Percentiles rank a stretch among this genome's conserved stretches.
These are phyloP conservation scores for Lepus timidus DNA, from an alignment of 2,113 vertebrate species.

Conservation along the genomic window DNA sequence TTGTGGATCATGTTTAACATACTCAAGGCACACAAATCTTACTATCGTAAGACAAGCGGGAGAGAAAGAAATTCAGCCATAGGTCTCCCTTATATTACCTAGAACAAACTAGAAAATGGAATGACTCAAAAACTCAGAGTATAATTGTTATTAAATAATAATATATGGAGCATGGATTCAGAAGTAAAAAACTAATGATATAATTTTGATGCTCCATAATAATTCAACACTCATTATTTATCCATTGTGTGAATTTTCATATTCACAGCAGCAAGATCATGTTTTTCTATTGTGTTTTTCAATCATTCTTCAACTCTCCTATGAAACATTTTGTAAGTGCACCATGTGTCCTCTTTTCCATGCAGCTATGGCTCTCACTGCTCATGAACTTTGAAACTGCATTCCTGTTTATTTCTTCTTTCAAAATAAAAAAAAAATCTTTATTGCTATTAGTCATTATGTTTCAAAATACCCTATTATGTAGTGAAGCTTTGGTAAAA, in stretches of 20 bases:
- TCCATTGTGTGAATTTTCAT: neutral
- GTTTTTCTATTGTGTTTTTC: neutral
- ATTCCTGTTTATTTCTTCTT: neutral
- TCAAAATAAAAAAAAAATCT: neutral
- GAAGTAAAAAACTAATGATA: neutral
- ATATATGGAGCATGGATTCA: neutral
- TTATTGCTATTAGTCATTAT: neutral
- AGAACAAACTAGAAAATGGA: conserved; percentile 35
- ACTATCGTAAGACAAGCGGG: neutral
- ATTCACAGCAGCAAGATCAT: neutral
- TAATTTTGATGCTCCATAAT: neutral
- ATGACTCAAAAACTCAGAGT: neutral
- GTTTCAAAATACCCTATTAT: too few relatives aligned
- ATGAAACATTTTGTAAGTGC: neutral
- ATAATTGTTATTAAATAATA: neutral
- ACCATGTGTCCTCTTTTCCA: neutral
- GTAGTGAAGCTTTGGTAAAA: too few relatives aligned
- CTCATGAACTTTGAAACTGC: too few relatives aligned
- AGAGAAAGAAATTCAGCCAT: neutral
- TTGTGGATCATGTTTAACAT: conserved; percentile 32
- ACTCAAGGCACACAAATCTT: neutral
- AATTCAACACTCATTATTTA: neutral
- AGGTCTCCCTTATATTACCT: neutral
- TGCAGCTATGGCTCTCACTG: too few relatives aligned
- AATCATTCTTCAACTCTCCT: neutral